Evolutionary conservation across 2,888 invertebrate species (phyloP).

Genomic region (Baronia brevicornis): DNA sequence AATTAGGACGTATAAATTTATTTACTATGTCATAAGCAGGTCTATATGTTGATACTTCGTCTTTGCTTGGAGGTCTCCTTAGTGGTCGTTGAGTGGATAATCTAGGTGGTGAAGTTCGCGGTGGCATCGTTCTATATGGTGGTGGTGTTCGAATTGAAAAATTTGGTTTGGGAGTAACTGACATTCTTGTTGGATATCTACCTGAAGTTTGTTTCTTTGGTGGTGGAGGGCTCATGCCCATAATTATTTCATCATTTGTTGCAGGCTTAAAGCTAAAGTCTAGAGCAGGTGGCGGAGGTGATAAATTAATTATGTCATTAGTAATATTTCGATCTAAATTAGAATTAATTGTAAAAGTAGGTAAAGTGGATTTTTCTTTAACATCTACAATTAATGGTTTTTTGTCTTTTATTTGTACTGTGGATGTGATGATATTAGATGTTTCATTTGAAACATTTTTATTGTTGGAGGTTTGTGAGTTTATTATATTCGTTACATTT

Average conservation of each 20-base stretch:
- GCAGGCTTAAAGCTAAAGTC: slow-evolving; percentile 62
- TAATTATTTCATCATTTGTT: slow-evolving; percentile 65
- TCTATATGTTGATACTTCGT: slow-evolving; percentile 62
- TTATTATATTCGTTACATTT: slow-evolving; percentile 19
- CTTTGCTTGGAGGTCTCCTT: slow-evolving; percentile 47
- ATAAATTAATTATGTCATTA: slow-evolving; percentile 64
- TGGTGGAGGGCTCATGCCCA: slow-evolving; percentile 75
- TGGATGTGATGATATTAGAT: slow-evolving; percentile 65
- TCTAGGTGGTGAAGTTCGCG: slow-evolving; percentile 46
- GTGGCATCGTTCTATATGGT: slow-evolving; percentile 50
- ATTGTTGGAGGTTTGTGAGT: slow-evolving; percentile 29
- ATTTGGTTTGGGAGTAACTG: slow-evolving; percentile 45
- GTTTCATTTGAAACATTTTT: slow-evolving; percentile 36
- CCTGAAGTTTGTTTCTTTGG: slow-evolving; percentile 43
- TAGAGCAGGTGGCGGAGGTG: slow-evolving; percentile 65
- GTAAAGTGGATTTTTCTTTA: slow-evolving; percentile 43
- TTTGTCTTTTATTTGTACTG: slow-evolving; percentile 59
- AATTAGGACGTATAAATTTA: slow-evolving; percentile 50
- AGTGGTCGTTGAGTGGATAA: slow-evolving; percentile 43
- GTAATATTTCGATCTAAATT: slow-evolving; percentile 45
- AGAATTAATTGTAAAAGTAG: slow-evolving; percentile 46
- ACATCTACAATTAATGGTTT: slow-evolving; percentile 58
- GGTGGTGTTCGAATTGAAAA: slow-evolving; percentile 48
- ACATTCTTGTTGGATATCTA: slow-evolving; percentile 39
- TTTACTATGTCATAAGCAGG: slow-evolving; percentile 56